Percentiles rank a stretch among this genome's conserved stretches.
Evolutionary conservation across 2,113 vertebrate genomes (phyloP).

Genomic region (Notechis scutatus): DNA sequence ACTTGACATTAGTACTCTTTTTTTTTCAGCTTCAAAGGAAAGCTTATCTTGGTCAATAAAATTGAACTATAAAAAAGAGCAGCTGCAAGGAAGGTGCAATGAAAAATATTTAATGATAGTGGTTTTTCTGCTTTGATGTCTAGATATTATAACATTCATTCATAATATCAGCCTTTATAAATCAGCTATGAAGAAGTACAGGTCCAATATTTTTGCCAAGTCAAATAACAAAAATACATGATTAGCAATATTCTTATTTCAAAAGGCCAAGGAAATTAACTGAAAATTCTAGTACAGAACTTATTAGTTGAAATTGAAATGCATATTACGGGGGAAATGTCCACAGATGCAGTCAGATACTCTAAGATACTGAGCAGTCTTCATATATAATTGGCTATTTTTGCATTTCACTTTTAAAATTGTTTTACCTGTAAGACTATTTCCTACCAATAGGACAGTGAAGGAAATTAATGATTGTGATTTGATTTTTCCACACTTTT

Average conservation of each 20-base stretch:
- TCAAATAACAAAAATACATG: slow-evolving; percentile 51
- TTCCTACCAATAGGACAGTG: not conserved
- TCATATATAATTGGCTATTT: not conserved
- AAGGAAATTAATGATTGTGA: not conserved
- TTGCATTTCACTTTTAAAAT: not conserved
- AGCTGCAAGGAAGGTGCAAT: slow-evolving; percentile 57
- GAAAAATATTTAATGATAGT: slow-evolving; percentile 55
- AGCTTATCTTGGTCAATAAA: slow-evolving; percentile 57
- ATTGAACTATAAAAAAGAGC: slow-evolving; percentile 52
- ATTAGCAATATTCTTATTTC: slow-evolving; percentile 43
- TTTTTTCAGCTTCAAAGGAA: slow-evolving; percentile 53
- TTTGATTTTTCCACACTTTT: not conserved
- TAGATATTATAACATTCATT: slow-evolving; percentile 54
- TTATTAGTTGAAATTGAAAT: not conserved
- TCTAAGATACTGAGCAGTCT: not conserved
- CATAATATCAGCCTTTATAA: slow-evolving; percentile 51
- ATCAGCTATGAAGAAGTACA: slow-evolving; percentile 35
- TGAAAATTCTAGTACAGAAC: not conserved
- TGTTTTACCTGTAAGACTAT: not conserved
- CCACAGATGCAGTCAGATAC: not conserved
- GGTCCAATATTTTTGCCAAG: slow-evolving; percentile 47
- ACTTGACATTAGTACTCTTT: slow-evolving; percentile 35
- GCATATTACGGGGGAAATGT: not conserved
- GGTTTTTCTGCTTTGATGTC: slow-evolving; percentile 60
- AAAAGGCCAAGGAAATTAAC: slow-evolving; percentile 32